phyloP scores from a whole-genome alignment of 1,140 invertebrate species.

The Brachionus rotundiformis region DNA sequence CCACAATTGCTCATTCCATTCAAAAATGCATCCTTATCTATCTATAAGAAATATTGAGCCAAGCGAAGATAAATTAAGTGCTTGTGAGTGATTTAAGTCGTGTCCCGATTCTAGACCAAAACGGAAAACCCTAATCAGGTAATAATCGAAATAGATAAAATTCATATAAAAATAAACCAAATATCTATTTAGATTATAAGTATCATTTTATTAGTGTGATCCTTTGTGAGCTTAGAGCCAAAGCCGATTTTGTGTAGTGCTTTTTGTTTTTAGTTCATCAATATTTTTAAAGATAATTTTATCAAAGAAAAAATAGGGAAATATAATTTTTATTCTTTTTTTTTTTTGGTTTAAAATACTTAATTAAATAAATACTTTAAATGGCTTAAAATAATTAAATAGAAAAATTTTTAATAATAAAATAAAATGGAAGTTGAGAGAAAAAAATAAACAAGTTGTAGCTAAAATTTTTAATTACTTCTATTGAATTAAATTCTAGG shows the following conservation, averaged over 20 bases:
- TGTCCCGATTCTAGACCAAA: conserved; percentile 17
- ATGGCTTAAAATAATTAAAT: too few relatives aligned
- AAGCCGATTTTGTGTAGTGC: background rate
- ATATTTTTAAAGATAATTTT: too few relatives aligned
- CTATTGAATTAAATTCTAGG: background rate
- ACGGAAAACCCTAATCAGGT: conserved; percentile 44
- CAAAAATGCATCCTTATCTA: conserved; percentile 36
- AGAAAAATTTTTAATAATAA: too few relatives aligned
- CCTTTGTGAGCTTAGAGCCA: background rate
- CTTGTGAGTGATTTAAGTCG: background rate
- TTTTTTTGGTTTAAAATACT: too few relatives aligned
- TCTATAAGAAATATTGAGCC: background rate
- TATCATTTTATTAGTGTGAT: background rate
- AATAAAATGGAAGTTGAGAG: too few relatives aligned
- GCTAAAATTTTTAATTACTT: too few relatives aligned
- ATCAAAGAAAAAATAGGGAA: too few relatives aligned
- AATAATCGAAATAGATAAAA: background rate
- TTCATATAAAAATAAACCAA: conserved; percentile 5
- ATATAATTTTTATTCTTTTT: too few relatives aligned
- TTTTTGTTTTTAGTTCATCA: background rate
- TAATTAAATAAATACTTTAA: too few relatives aligned
- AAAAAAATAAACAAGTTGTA: too few relatives aligned
- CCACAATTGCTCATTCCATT: background rate
- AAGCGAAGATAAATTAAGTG: conserved; percentile 31
- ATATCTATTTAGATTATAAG: background rate